Evolutionary conservation across 2,888 invertebrate genomes (phyloP).

Genomic region (Eupithecia subfuscata): DNA sequence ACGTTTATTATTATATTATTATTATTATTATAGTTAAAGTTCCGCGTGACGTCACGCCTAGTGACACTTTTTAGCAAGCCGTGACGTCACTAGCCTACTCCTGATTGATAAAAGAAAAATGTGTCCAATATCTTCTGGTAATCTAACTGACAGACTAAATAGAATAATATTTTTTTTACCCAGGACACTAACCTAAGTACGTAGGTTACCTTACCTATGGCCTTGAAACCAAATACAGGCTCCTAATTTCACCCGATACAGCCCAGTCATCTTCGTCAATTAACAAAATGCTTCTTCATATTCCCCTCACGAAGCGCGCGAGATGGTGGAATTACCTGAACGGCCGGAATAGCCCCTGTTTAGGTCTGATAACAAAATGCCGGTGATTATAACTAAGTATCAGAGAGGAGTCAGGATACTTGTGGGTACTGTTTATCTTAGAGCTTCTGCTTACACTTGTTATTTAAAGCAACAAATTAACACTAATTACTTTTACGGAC

Average conservation of each 20-base stretch:
- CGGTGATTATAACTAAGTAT: slow-evolving; percentile 27
- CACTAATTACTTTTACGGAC: background rate
- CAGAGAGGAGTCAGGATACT: slow-evolving; percentile 11
- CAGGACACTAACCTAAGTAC: too few relatives aligned
- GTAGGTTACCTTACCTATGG: too few relatives aligned
- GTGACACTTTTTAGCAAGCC: too few relatives aligned
- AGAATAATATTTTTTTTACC: too few relatives aligned
- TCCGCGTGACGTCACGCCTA: too few relatives aligned
- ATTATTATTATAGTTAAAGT: too few relatives aligned
- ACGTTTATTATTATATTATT: too few relatives aligned
- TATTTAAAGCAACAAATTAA: slow-evolving; percentile 6
- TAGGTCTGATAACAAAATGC: slow-evolving; percentile 30
- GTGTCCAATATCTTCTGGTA: too few relatives aligned
- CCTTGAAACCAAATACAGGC: background rate
- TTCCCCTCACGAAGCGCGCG: slow-evolving; percentile 30
- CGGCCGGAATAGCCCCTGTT: slow-evolving; percentile 16
- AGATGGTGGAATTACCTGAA: slow-evolving; percentile 27
- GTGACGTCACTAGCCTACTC: too few relatives aligned
- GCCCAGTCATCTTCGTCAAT: slow-evolving; percentile 29
- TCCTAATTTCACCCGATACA: slow-evolving; percentile 7
- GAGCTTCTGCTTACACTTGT: background rate
- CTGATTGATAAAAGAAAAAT: too few relatives aligned
- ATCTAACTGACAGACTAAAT: too few relatives aligned
- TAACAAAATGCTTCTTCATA: slow-evolving; percentile 34
- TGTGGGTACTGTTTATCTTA: slow-evolving; percentile 6